Conservation (phyloP, 2,797 vertebrate genomes). For the Neostethus bicornis region DNA sequence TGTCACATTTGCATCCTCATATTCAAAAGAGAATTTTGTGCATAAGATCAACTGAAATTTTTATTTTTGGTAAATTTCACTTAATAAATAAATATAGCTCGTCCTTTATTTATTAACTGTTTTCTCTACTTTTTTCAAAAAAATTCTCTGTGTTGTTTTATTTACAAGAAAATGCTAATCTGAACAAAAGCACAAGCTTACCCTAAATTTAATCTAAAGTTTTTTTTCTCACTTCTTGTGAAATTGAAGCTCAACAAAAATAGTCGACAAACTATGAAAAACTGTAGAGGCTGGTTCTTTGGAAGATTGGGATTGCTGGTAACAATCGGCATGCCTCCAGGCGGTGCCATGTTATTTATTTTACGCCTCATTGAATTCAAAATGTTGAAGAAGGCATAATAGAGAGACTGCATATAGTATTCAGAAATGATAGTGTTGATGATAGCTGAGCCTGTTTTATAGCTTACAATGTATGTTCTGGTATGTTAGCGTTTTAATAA, state of each 20-base stretch:
- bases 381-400: slow-evolving; percentile 17
- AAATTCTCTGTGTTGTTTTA: slow-evolving; percentile 22
- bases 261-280: slow-evolving; percentile 33
- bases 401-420: slow-evolving; percentile 8
- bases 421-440: slow-evolving; percentile 30
- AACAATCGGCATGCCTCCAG: slow-evolving; percentile 42
- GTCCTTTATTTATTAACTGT: too few species aligned
- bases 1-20: too few species aligned
- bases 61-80: too few species aligned
- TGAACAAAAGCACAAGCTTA: slow-evolving; percentile 14
- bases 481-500: too few species aligned
- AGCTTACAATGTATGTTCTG: too few species aligned
- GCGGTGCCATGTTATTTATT: slow-evolving; percentile 12
- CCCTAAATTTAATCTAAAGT: slow-evolving; percentile 18
- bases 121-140: slow-evolving; percentile 30
- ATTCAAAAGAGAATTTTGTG: too few species aligned
- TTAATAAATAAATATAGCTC: too few species aligned
- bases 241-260: slow-evolving; percentile 35
- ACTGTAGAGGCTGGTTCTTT: slow-evolving; percentile 28
- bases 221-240: slow-evolving; percentile 15
- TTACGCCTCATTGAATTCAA: slow-evolving; percentile 27
- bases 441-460: slow-evolving; percentile 24
- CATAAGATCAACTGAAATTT: too few species aligned
- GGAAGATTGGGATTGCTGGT: slow-evolving; percentile 40
- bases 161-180: slow-evolving; percentile 21